phyloP scores from a whole-genome alignment of 2,113 vertebrate species.

The Podiceps cristatus region DNA sequence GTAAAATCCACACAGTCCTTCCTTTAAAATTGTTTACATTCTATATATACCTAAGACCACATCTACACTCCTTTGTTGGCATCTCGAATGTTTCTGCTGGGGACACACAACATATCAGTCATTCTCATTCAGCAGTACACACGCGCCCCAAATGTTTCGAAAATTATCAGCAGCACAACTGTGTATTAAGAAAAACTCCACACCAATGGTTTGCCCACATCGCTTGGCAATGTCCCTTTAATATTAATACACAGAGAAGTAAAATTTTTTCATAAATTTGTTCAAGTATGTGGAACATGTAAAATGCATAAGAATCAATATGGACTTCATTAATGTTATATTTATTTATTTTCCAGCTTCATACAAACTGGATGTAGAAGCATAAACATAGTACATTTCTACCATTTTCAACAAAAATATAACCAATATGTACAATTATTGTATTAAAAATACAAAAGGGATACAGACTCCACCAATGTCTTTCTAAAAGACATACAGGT shows the following conservation, averaged over 20 bases:
- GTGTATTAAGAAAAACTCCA: conserved; percentile 56
- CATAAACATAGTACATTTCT: conserved; percentile 99
- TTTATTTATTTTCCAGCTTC: conserved; percentile 99
- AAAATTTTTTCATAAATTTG: conserved; percentile 60
- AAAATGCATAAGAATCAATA: conserved; percentile 68
- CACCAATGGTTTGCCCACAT: conserved; percentile 42
- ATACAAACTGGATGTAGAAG: conserved; percentile 99
- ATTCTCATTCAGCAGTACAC: neutral
- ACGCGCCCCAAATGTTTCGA: neutral
- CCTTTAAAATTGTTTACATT: neutral
- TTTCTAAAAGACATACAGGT: conserved; percentile 99
- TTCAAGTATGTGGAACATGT: conserved; percentile 66
- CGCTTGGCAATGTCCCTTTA: conserved; percentile 65
- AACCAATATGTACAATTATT: conserved; percentile 99
- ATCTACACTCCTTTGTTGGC: neutral
- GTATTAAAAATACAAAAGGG: conserved; percentile 99
- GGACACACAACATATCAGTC: neutral
- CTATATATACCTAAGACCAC: neutral
- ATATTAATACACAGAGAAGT: conserved; percentile 67
- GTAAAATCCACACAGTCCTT: neutral
- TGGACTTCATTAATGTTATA: conserved; percentile 81
- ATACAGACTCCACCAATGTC: conserved; percentile 99
- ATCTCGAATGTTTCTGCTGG: neutral
- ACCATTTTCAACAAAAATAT: conserved; percentile 99
- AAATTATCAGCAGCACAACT: neutral